Percentiles rank a stretch among this genome's conserved stretches.
These are phyloP conservation scores for Rhodeus uyekii DNA, from an alignment of 2,797 vertebrate genomes.

Conservation along the genomic window DNA sequence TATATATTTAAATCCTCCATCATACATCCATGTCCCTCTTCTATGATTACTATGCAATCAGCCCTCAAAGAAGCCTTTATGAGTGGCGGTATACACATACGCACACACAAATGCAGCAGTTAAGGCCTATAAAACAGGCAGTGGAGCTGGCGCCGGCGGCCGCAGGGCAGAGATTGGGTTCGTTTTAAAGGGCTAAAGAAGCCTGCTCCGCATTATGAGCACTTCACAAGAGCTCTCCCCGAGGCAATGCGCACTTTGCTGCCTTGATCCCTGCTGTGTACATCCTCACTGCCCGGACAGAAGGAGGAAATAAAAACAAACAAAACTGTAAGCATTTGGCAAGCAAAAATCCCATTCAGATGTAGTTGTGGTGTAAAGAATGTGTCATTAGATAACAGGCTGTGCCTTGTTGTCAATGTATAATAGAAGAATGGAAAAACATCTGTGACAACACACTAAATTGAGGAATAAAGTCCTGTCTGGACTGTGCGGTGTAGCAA, in stretches of 20 bases:
- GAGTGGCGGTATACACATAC: constrained; percentile 26
- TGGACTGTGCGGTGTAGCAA: constrained; percentile 61
- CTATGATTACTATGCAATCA: constrained; percentile 37
- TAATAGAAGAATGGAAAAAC: constrained; percentile 63
- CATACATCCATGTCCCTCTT: constrained; percentile 31
- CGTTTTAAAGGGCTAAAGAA: constrained; percentile 68
- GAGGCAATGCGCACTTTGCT: constrained; percentile 61
- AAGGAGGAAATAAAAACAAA: constrained; percentile 65
- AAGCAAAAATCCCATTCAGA: constrained; percentile 35
- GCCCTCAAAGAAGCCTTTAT: constrained; percentile 30
- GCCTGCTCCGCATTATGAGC: constrained; percentile 69
- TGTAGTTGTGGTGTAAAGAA: background rate
- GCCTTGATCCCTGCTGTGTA: constrained; percentile 65
- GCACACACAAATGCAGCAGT: constrained; percentile 55
- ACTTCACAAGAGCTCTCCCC: constrained; percentile 68
- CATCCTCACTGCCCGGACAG: constrained; percentile 54
- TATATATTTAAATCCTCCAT: constrained; percentile 34
- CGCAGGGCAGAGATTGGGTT: constrained; percentile 61
- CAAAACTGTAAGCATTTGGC: constrained; percentile 59
- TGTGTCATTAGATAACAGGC: constrained; percentile 48
- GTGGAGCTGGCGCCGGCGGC: constrained; percentile 57
- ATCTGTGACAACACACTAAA: constrained; percentile 65
- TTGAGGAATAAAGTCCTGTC: constrained; percentile 68
- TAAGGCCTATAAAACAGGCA: constrained; percentile 62
- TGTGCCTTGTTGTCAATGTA: constrained; percentile 65